A percentile compares a stretch with the other conserved stretches of the same genome.
phyloP scores from a whole-genome alignment of 2,888 invertebrate species.

The Drosophila nigricruria region DNA sequence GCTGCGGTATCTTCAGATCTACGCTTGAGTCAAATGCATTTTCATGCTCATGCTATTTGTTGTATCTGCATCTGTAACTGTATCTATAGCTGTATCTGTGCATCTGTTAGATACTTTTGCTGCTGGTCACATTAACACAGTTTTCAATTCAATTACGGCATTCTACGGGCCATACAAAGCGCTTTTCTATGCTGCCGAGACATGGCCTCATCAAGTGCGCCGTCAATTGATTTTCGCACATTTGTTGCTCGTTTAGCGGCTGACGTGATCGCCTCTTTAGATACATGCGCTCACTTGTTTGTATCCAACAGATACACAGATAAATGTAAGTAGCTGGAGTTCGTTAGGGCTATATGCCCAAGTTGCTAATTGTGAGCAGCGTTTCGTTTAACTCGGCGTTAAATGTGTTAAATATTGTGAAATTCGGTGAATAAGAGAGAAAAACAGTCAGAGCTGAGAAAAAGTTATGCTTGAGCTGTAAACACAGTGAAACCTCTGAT shows the following conservation, averaged over 20 bases:
- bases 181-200: slow-evolving; percentile 55
- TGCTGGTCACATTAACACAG: slow-evolving; percentile 76
- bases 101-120: slow-evolving; percentile 50
- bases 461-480: background rate
- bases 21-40: slow-evolving; percentile 46
- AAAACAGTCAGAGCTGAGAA: background rate
- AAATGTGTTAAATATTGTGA: slow-evolving; percentile 61
- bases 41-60: slow-evolving; percentile 25
- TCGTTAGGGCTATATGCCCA: slow-evolving; percentile 20
- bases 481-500: background rate
- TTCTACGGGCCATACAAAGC: slow-evolving; percentile 63
- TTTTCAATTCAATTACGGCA: slow-evolving; percentile 72
- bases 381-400: slow-evolving; percentile 52
- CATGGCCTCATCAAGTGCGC: slow-evolving; percentile 30
- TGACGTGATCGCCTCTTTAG: slow-evolving; percentile 71
- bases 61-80: background rate
- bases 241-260: slow-evolving; percentile 52
- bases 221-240: slow-evolving; percentile 72
- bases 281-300: slow-evolving; percentile 28
- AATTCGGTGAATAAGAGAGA: background rate
- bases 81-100: background rate
- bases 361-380: slow-evolving; percentile 58
- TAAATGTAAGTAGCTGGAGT: slow-evolving; percentile 12
- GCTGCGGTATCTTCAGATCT: slow-evolving; percentile 59
- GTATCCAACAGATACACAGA: slow-evolving; percentile 31